Evolutionary conservation across 2,797 vertebrate genomes (phyloP), one percentile per base, ranked within the genome.

Genomic region (Pyrocephalus nanus): DNA sequence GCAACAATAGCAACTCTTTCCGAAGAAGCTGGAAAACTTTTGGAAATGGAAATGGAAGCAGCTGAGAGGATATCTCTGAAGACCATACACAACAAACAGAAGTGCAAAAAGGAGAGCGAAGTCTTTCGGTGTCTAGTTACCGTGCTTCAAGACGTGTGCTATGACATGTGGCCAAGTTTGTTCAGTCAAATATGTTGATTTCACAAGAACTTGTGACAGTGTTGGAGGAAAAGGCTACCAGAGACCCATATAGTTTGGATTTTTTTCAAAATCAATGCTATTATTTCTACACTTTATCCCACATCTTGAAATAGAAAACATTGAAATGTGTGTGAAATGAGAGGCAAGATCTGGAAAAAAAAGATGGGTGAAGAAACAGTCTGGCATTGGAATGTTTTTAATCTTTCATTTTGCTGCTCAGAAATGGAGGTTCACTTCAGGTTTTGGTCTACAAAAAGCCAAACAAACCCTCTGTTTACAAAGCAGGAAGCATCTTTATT

Each of bases 321-420:
- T 95, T 53, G 80, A 93, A 93, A 94, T 93, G 95, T 92, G 92
- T 90, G 93, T 96, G 83, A 83, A 91, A 82, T 9, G 76, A 94
- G 91, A 96, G 93, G 88, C 92, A 91, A 94, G 94, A 96, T 96
- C 96, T 96, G 90, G 90, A 89, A 96, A 86, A 58, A 85, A 96
- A 65, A 40, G 83, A 92, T 32, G 62, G 92, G 80, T 96, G 86
- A 93, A 95, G 92, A 93, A 96, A 89, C 58, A 93, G 38, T 88
- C 93, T 91, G 95, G 93, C 88, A 69, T 95, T 92, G 95, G 96
- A 97, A 96, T 97, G 93, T 97, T 96, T 96, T 87, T 83, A 92
- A 43, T 96, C 95, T 95, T 97, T 96, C 86, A 58, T 97, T 97
- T 97, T 96, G 96, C 96, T 96, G 90, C 96, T 96, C 95, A 94